Evolutionary conservation across 2,888 invertebrate genomes (phyloP).

Genomic region (Augochlorella aurata): DNA sequence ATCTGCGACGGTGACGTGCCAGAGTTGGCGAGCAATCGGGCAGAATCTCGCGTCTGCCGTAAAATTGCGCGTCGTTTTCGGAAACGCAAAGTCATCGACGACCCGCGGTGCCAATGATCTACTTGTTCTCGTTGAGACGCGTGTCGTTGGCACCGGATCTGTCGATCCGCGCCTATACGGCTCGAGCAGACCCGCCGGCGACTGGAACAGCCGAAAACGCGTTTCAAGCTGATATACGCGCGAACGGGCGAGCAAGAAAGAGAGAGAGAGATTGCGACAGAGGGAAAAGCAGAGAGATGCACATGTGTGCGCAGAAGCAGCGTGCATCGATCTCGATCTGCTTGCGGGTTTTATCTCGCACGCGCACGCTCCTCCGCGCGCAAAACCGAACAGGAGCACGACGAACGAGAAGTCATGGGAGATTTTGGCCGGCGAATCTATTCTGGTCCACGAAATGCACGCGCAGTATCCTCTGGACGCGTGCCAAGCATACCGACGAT

Average conservation of each 20-base stretch:
- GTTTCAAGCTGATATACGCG: neutral
- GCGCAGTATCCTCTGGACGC: constrained; percentile 80
- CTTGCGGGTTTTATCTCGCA: constrained; percentile 34
- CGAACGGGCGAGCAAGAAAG: neutral
- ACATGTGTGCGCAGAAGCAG: constrained; percentile 13
- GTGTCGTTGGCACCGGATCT: neutral
- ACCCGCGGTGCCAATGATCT: constrained; percentile 9
- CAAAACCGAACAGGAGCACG: constrained; percentile 62
- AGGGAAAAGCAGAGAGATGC: neutral
- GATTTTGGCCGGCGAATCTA: constrained; percentile 78
- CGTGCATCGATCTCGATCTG: constrained; percentile 47
- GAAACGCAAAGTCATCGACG: constrained; percentile 30
- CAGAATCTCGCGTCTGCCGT: constrained; percentile 11
- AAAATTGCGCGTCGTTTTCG: constrained; percentile 48
- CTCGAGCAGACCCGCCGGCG: neutral
- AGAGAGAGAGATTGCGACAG: neutral
- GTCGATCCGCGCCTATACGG: neutral
- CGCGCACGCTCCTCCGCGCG: constrained; percentile 15
- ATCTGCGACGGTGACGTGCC: constrained; percentile 35
- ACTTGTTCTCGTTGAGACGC: neutral
- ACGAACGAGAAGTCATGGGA: constrained; percentile 78
- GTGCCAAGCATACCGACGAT: constrained; percentile 75
- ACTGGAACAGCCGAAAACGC: constrained; percentile 14
- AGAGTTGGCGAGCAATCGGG: constrained; percentile 36
- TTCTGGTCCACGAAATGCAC: constrained; percentile 78